Base-by-base conservation (phyloP, 2,113 vertebrate species). In the Poeciliopsis prolifica region DNA sequence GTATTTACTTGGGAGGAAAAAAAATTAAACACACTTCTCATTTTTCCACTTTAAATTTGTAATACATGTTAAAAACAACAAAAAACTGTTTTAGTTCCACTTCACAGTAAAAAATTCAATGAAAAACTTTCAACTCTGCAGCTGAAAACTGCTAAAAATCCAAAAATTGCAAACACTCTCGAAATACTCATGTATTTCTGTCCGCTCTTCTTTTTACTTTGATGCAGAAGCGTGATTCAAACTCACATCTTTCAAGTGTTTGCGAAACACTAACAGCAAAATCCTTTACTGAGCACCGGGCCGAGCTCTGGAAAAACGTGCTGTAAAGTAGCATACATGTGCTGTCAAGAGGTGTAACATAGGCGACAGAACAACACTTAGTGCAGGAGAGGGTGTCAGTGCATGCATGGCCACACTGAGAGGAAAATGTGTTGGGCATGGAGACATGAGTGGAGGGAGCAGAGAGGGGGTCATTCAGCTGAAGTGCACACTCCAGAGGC, bases 241-340 rank as follows among this genome's bases (percentile, higher is more conserved):
- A 64, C 75, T 80, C 78, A 14, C 68, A 78, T 80, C 77, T 70
- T 54, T 78, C 70, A 31, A 67, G 80, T 58, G 65, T 19, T 30
- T 72, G 74, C 89, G 79, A 90, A 58, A 88, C 90, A 90, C 91
- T 92, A 88, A 92, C 88, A 82, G 78, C 44, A 19, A 80, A 78
- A 75, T 69, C 63, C 66, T 88, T 79, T 65, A 65, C 72, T 42
- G 78, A 65, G 79, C 80, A 77, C 58, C 30, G 22, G 65, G 70
- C 17, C 29, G 22, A 58, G 40, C 77, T 86, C 61, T 63, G 76
- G 70, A 82, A 58, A 89, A 87, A 79, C 81, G 81, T 71, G 80
- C 66, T 15, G 74, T 69, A 77, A 88, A 85, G 88, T 63, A 72
- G 81, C 80, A 15, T 75, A 79, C 87, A 82, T 78, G 33, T 75